These are phyloP conservation scores for Thinocorus orbignyianus DNA, from an alignment of 2,113 vertebrate genomes.

Conservation along the genomic window DNA sequence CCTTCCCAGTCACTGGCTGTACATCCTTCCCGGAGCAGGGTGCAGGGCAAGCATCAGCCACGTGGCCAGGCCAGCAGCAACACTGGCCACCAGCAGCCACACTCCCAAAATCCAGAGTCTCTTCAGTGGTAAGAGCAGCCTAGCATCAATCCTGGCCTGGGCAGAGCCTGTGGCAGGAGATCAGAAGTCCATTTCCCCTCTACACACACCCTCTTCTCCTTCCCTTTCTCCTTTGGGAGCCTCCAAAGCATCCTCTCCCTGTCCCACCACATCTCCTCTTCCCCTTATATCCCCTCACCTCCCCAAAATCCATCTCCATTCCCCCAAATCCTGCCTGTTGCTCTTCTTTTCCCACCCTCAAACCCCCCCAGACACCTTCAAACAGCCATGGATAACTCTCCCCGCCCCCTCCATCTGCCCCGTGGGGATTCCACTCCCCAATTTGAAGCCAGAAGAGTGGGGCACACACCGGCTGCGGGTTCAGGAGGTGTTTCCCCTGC, in stretches of 20 bases:
- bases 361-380: accelerated
- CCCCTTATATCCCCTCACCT: too few species aligned
- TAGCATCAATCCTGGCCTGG: accelerated
- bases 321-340: neutral
- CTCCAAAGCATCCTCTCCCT: neutral
- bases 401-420: neutral
- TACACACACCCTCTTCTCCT: neutral
- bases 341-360: neutral
- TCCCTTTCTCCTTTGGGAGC: neutral
- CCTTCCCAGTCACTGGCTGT: neutral
- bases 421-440: neutral
- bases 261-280: too few species aligned
- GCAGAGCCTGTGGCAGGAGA: neutral
- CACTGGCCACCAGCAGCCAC: neutral
- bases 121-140: neutral
- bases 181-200: neutral
- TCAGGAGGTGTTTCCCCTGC: accelerated
- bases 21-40: neutral
- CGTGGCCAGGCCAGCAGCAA: neutral
- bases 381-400: neutral
- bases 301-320: neutral
- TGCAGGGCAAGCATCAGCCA: neutral
- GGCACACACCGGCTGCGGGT: accelerated
- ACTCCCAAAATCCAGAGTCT: neutral
- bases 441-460: neutral